Conservation (phyloP, 1,140 invertebrate genomes). For the Micrasema longulum region DNA sequence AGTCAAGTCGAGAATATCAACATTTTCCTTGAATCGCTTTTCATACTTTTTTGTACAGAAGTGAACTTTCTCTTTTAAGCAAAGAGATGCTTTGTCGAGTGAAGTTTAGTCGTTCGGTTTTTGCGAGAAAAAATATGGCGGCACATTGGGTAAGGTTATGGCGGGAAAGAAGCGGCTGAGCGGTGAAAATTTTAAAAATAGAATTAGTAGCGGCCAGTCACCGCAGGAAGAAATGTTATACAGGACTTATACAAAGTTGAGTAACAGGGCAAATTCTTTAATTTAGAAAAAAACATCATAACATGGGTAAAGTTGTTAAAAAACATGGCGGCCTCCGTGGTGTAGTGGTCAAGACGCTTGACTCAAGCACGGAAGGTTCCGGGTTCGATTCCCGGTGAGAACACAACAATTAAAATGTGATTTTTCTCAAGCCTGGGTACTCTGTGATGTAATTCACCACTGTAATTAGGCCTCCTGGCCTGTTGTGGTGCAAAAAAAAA, state of each 20-base stretch:
- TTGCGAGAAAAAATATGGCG: slow-evolving; percentile 37
- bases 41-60: background rate
- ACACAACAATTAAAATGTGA: too few relatives aligned
- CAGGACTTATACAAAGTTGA: background rate
- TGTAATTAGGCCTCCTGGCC: too few relatives aligned
- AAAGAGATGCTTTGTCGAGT: background rate
- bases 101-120: slow-evolving; percentile 25
- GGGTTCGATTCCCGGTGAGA: too few relatives aligned
- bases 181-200: slow-evolving; percentile 35
- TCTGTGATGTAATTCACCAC: too few relatives aligned
- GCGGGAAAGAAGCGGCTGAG: slow-evolving; percentile 6
- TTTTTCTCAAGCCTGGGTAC: too few relatives aligned
- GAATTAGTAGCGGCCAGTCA: slow-evolving; percentile 40
- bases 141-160: slow-evolving; percentile 30
- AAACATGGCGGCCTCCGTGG: too few relatives aligned
- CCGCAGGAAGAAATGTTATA: slow-evolving; percentile 25
- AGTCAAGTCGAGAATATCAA: background rate
- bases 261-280: too few relatives aligned
- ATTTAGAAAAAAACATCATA: too few relatives aligned
- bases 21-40: background rate
- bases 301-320: too few relatives aligned
- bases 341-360: too few relatives aligned
- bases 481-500: too few relatives aligned
- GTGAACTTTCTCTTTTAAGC: background rate
- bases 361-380: too few relatives aligned